Base-by-base conservation (phyloP, 2,888 invertebrate species). In the Drosophila phalerata region DNA sequence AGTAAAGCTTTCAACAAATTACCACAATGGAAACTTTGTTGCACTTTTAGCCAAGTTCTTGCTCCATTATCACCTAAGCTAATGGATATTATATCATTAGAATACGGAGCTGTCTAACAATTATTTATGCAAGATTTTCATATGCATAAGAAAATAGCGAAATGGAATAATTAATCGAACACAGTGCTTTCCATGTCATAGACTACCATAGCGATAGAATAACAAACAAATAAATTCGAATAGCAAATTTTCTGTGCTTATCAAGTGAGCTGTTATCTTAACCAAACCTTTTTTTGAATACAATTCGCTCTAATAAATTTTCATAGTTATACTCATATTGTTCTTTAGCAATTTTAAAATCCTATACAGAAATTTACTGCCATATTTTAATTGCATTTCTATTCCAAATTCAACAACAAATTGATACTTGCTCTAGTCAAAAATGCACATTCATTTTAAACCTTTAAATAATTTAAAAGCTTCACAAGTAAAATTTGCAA, bases 341-440 rank as follows among this genome's bases (percentile, higher is more conserved):
- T 15, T 17, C 5, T 42, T 28, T 8, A 34, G 19, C 17, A 51
- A 32, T 25, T 38, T 34, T 13, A 47, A 43, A 51, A 56, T 8
- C n/a, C 15, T 57, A 22, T 30, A 6, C 13, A 15, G 17, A 17
- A 42, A 65, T 42, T 40, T 45, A 25, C 42, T 48, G 65, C 48
- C 58, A 40, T 47, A 28, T 52, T 32, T 47, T 82, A 64, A 79
- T 85, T 79, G 63, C 63, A 66, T 42, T 61, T 30, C 5, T 34
- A 45, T 28, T n/a, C 22, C 25, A 43, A 15, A 15, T 17, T 22
- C 13, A 11, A 49, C 15, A 58, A 48, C 52, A 58, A 64, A 64
- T 67, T 52, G 55, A 40, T 49, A 49, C n/a, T 55, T 74, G 9
- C 10, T n/a, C 38, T 38, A 15, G 30, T 25, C 48, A 40, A 34